Evolutionary conservation across 2,113 vertebrate genomes (phyloP).

Genomic region (Anhinga anhinga): DNA sequence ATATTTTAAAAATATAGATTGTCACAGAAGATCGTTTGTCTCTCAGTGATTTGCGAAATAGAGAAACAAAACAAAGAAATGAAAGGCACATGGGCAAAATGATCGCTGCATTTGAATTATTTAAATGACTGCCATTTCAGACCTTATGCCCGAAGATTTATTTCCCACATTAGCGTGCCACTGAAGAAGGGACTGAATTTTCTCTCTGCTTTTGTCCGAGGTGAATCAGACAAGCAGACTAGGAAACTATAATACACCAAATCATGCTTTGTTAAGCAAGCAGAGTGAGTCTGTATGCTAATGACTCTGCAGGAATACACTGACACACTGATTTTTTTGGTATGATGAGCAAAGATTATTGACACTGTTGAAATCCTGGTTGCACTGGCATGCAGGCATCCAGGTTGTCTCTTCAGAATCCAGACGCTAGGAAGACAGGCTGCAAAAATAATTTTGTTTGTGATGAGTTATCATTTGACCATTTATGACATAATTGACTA

Average conservation of each 20-base stretch:
- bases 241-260: constrained; percentile 47
- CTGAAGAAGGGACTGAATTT: constrained; percentile 22
- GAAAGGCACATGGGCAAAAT: constrained; percentile 35
- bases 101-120: constrained; percentile 54
- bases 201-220: constrained; percentile 57
- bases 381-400: constrained; percentile 63
- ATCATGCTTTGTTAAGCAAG: constrained; percentile 76
- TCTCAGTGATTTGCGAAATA: constrained; percentile 43
- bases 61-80: constrained; percentile 68
- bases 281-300: constrained; percentile 70
- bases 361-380: constrained; percentile 75
- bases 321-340: constrained; percentile 62
- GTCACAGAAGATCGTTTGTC: background rate
- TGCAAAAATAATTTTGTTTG: constrained; percentile 61
- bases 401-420: constrained; percentile 70
- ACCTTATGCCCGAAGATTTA: constrained; percentile 57
- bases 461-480: constrained; percentile 35
- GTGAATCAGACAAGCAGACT: constrained; percentile 49
- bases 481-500: constrained; percentile 23
- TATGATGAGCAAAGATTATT: constrained; percentile 73
- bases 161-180: constrained; percentile 25
- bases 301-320: constrained; percentile 70
- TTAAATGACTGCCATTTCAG: constrained; percentile 63
- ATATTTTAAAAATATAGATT: constrained; percentile 37
- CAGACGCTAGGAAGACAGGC: constrained; percentile 63